A percentile compares a stretch with the other conserved stretches of the same genome.
These are phyloP conservation scores for Cherax quadricarinatus DNA, from an alignment of 1,140 invertebrate species.

Conservation along the genomic window DNA sequence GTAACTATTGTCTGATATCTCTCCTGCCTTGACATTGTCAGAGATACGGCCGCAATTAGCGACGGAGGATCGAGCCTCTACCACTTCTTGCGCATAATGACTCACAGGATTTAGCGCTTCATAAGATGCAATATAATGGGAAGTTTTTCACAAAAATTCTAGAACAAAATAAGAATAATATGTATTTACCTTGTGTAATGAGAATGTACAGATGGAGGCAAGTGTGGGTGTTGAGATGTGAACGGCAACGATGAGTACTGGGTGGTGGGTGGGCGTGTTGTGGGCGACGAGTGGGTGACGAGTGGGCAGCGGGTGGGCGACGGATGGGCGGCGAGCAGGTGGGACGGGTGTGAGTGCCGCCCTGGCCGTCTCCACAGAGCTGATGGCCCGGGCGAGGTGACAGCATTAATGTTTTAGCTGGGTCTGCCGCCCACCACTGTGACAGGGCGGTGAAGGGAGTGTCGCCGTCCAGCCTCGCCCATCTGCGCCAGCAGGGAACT, in stretches of 20 bases:
- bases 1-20: too few relatives aligned
- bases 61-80: too few relatives aligned
- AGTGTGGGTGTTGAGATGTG: neutral
- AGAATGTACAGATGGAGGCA: neutral
- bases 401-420: conserved; percentile 54
- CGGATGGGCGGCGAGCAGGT: conserved; percentile 20
- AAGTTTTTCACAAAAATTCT: too few relatives aligned
- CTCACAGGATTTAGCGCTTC: too few relatives aligned
- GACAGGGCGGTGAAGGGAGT: conserved; percentile 76
- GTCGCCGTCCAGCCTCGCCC: conserved; percentile 75
- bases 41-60: too few relatives aligned
- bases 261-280: too few relatives aligned
- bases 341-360: conserved; percentile 11
- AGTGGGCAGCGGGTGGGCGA: neutral
- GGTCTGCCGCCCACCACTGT: conserved; percentile 74
- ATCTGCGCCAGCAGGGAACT: conserved; percentile 76
- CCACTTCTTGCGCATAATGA: too few relatives aligned
- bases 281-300: neutral
- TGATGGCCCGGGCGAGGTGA: conserved; percentile 17
- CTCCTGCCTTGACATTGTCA: too few relatives aligned
- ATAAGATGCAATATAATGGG: too few relatives aligned
- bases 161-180: neutral
- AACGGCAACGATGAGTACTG: neutral
- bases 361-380: neutral
- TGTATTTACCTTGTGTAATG: neutral